A percentile compares a stretch with the other conserved stretches of the same genome.
phyloP scores from a whole-genome alignment of 30 jellyfish, hydroid and myxozoan genomes.

The Mastigias papua region DNA sequence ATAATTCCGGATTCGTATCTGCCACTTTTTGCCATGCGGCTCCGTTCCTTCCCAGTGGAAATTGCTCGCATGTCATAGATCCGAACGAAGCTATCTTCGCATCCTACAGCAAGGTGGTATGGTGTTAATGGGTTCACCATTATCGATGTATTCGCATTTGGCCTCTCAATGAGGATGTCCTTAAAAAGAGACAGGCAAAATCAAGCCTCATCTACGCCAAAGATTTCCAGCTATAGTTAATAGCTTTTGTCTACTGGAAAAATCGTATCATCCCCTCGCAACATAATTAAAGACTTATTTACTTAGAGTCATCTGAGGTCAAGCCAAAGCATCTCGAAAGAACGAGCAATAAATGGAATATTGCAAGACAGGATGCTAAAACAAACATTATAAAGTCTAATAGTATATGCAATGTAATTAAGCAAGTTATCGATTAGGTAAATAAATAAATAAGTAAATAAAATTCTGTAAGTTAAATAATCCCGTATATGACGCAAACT shows the following conservation, averaged over 20 bases:
- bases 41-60: slow-evolving; percentile 46
- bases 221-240: neutral
- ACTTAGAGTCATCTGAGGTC: too few relatives aligned
- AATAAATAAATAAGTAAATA: too few relatives aligned
- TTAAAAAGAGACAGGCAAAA: neutral
- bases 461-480: too few relatives aligned
- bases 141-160: slow-evolving; percentile 75
- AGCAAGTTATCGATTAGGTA: too few relatives aligned
- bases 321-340: too few relatives aligned
- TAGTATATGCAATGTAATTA: too few relatives aligned
- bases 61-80: slow-evolving; percentile 79
- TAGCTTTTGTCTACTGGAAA: neutral
- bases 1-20: slow-evolving; percentile 54
- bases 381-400: too few relatives aligned
- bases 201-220: neutral
- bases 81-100: slow-evolving; percentile 88
- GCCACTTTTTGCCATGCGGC: slow-evolving; percentile 19
- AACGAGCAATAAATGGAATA: too few relatives aligned
- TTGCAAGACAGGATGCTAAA: too few relatives aligned
- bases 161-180: slow-evolving; percentile 78
- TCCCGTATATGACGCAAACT: too few relatives aligned
- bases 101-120: slow-evolving; percentile 82
- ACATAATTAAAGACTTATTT: too few relatives aligned
- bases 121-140: slow-evolving; percentile 83
- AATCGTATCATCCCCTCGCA: neutral